phyloP scores from a whole-genome alignment of 2,113 vertebrate species.

The Epinephelus lanceolatus region DNA sequence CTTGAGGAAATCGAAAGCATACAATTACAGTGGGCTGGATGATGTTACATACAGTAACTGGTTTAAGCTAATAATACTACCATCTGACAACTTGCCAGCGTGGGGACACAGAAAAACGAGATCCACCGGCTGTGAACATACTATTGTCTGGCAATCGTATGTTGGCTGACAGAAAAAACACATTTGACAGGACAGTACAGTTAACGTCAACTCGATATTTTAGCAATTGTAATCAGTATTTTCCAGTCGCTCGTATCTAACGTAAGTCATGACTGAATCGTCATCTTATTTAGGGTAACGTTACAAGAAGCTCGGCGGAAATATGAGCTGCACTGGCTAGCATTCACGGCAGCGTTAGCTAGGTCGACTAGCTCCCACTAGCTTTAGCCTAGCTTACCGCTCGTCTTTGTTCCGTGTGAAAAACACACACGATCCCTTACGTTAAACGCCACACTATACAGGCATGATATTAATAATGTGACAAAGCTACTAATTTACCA shows the following conservation, averaged over 20 bases:
- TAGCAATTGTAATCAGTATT: too few species aligned
- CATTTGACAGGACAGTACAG: neutral
- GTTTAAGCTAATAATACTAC: neutral
- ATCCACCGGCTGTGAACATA: neutral
- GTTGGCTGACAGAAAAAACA: neutral
- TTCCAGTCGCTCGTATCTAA: neutral
- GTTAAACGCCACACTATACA: neutral
- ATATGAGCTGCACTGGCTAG: conserved; percentile 27
- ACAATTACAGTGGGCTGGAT: neutral
- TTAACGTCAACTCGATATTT: neutral
- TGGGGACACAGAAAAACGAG: conserved; percentile 1
- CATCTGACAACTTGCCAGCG: neutral
- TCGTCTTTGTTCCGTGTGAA: conserved; percentile 72
- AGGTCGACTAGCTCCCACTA: conserved; percentile 32
- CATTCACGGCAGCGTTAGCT: conserved; percentile 19
- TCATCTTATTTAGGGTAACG: neutral
- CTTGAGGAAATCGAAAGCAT: neutral
- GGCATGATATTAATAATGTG: rapidly evolving
- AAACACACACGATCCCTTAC: neutral
- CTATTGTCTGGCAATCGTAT: neutral
- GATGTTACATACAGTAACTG: neutral
- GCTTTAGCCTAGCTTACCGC: conserved; percentile 50
- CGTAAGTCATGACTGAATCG: neutral
- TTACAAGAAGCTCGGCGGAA: conserved; percentile 13
- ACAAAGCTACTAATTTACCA: rapidly evolving